A percentile compares a stretch with the other conserved stretches of the same genome.
Evolutionary conservation across 2,797 vertebrate species (phyloP).

Genomic region (Petrocephalus schoutedeni): DNA sequence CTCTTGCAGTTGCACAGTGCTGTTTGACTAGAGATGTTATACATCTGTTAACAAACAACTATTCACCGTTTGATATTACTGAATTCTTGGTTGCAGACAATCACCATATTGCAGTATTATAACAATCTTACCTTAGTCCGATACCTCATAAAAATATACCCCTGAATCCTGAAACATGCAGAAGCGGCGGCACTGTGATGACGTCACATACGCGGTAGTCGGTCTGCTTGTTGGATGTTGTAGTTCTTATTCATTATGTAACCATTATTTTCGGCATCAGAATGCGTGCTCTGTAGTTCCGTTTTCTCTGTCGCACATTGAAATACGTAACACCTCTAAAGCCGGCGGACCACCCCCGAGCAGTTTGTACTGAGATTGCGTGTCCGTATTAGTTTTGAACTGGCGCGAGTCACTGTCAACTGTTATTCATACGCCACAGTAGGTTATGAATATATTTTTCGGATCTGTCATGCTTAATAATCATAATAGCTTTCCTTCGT

Average conservation of each 20-base stretch:
- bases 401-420: background rate
- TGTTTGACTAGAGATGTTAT: background rate
- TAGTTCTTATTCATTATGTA: slow-evolving; percentile 26
- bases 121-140: slow-evolving; percentile 13
- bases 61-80: background rate
- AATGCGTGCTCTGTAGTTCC: background rate
- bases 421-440: background rate
- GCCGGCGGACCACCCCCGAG: background rate
- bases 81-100: background rate
- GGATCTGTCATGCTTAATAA: background rate
- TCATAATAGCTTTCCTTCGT: background rate
- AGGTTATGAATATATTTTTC: background rate
- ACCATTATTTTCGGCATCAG: background rate
- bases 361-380: background rate
- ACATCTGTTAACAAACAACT: background rate
- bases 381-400: background rate
- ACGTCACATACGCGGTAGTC: background rate
- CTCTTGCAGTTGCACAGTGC: background rate
- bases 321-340: background rate
- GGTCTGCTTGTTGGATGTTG: slow-evolving; percentile 15
- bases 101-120: background rate
- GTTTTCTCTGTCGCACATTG: slow-evolving; percentile 9
- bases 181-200: background rate
- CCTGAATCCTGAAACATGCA: slow-evolving; percentile 10
- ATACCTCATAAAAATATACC: background rate